Base-by-base conservation (phyloP, 2,888 invertebrate species). In the Itoplectis maculator region DNA sequence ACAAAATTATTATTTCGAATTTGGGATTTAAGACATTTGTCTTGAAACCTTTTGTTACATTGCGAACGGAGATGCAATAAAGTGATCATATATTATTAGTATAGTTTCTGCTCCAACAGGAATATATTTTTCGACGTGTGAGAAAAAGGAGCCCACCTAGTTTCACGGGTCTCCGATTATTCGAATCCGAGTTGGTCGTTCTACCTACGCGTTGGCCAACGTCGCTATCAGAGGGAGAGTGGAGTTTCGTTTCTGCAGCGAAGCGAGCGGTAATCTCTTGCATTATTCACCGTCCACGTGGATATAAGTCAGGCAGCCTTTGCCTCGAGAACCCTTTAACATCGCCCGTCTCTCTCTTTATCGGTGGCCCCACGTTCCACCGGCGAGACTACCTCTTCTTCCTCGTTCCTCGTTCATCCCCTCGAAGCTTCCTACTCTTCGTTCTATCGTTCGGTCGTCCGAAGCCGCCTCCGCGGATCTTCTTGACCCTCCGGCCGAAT, bases 221-320 rank as follows among this genome's bases (percentile, higher is more conserved):
- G 77, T 78, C 70, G 61, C 69, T 75, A 70, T 73, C 70, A 56
- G 77, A 56, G 42, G 61, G 54, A 15, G 66, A 65, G 68, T 59
- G 13, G 66, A 65, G 68, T 59, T 70, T 75, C 63, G 47, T 72
- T 76, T 59, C 56, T 70, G 29, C 70, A 47, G 72, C 35, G 49
- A 76, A 81, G 59, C 81, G 79, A 63, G 81, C 49, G 84, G 84
- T 86, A 88, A 88, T 88, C 86, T 84, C 85, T 79, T 84, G 86
- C 85, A 87, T 88, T 88, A 88, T 85, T 88, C 86, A 88, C 84
- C 73, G 81, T 85, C 84, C 82, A 81, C 79, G 75, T 51, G 66
- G 74, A 65, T 82, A 80, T 85, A 85, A 84, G 85, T 86, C 83
- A 82, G 83, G 45, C 56, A 66, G 70, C 75, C 70, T 45, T 80